Conservation (phyloP, 2,888 invertebrate genomes). For the Electrophaes corylata region DNA sequence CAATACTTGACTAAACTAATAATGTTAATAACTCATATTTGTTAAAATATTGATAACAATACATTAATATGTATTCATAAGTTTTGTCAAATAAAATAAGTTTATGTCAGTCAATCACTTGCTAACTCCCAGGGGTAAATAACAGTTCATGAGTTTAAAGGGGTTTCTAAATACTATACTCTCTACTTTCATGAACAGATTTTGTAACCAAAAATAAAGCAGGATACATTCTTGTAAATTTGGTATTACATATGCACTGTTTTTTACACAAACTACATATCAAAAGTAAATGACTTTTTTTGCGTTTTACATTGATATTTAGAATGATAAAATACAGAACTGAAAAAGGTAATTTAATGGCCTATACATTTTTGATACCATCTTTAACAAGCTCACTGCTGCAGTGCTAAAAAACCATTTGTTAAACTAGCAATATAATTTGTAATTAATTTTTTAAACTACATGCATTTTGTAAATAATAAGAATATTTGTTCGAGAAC, state of each 20-base stretch:
- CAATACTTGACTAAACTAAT: constrained; percentile 37
- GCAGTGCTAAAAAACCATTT: background rate
- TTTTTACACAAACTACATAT: background rate
- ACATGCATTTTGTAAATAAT: constrained; percentile 23
- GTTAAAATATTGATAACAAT: constrained; percentile 36
- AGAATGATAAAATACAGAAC: background rate
- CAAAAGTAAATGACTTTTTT: background rate
- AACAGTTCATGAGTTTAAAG: background rate
- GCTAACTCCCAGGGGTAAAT: constrained; percentile 37
- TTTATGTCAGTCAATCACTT: constrained; percentile 37
- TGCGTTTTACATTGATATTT: background rate
- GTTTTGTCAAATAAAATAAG: constrained; percentile 34
- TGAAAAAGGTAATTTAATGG: background rate
- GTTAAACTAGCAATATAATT: constrained; percentile 1
- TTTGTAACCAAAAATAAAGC: background rate
- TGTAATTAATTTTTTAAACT: constrained; percentile 11
- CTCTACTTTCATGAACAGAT: too few species aligned
- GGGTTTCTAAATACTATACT: too few species aligned
- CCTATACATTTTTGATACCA: background rate
- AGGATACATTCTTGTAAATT: background rate
- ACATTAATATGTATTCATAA: constrained; percentile 29
- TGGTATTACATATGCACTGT: background rate
- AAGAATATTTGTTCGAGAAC: constrained; percentile 19
- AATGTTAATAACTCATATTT: constrained; percentile 37
- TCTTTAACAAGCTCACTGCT: background rate